Conservation (phyloP, 2,797 vertebrate species). For the Atherinosoma microstoma region DNA sequence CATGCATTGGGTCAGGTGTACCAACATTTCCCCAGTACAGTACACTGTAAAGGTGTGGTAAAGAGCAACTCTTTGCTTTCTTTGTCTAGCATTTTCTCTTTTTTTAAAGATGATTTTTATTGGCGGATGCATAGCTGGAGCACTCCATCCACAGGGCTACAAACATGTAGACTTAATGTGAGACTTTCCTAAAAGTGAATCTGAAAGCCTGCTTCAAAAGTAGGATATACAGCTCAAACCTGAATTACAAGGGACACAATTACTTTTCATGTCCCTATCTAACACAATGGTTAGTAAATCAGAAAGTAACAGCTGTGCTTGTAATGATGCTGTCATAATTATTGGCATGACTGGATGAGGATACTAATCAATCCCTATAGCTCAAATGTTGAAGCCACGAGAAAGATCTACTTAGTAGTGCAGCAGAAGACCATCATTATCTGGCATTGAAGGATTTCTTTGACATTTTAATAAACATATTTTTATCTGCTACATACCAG, state of each 20-base stretch:
- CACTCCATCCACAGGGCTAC: neutral
- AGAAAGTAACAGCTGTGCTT: neutral
- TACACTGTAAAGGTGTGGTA: no score
- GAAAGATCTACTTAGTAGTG: neutral
- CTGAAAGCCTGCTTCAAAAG: neutral
- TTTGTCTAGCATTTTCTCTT: no score
- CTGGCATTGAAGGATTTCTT: slow-evolving; percentile 1
- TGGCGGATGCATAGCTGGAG: no score
- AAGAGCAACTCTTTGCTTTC: no score
- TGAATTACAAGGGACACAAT: neutral
- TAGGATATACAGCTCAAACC: neutral
- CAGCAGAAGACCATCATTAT: slow-evolving; percentile 1
- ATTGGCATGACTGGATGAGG: neutral
- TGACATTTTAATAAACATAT: slow-evolving; percentile 17
- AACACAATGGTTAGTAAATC: neutral
- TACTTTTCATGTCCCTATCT: neutral
- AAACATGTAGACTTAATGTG: neutral
- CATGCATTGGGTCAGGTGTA: no score
- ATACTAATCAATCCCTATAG: slow-evolving; percentile 4
- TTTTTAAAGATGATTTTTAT: no score
- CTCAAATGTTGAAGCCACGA: slow-evolving; percentile 16
- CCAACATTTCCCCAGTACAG: no score
- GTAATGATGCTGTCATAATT: neutral
- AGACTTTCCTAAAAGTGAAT: neutral
- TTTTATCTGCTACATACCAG: no score